phyloP scores from a whole-genome alignment of 2,888 invertebrate genomes.

The Pasiphila rectangulata region DNA sequence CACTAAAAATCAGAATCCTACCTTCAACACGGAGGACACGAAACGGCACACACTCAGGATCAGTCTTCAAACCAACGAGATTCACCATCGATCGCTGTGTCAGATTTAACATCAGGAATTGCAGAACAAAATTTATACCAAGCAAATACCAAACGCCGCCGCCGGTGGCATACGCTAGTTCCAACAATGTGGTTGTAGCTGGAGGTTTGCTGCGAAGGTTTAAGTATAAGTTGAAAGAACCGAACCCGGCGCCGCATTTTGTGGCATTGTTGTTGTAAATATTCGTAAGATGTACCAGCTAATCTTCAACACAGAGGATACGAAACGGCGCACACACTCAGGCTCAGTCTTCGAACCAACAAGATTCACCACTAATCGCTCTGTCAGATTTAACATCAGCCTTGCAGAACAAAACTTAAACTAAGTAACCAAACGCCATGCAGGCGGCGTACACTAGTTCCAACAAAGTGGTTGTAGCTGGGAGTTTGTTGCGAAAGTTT shows the following conservation, averaged over 20 bases:
- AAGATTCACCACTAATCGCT: too few relatives aligned
- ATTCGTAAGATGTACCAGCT: too few relatives aligned
- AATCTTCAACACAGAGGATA: too few relatives aligned
- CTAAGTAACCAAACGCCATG: too few relatives aligned
- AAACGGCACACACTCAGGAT: slow-evolving; percentile 47
- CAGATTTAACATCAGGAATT: slow-evolving; percentile 60
- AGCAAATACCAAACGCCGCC: slow-evolving; percentile 18
- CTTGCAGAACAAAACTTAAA: too few relatives aligned
- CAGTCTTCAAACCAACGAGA: slow-evolving; percentile 58
- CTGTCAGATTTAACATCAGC: too few relatives aligned
- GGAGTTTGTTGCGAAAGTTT: too few relatives aligned
- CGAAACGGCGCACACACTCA: too few relatives aligned
- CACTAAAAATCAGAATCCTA: slow-evolving; percentile 53
- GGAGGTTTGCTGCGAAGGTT: slow-evolving; percentile 67
- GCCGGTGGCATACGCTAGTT: slow-evolving; percentile 31
- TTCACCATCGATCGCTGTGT: slow-evolving; percentile 47
- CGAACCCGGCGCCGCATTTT: slow-evolving; percentile 62
- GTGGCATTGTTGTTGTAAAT: slow-evolving; percentile 60
- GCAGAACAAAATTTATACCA: slow-evolving; percentile 48
- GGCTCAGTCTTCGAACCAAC: too few relatives aligned
- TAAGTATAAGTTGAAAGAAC: slow-evolving; percentile 61
- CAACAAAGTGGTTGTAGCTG: too few relatives aligned
- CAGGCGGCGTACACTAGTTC: too few relatives aligned
- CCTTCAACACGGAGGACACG: slow-evolving; percentile 36
- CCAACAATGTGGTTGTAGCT: slow-evolving; percentile 50